Base-by-base conservation (phyloP, 2,113 vertebrate genomes). In the Halcyon senegalensis region DNA sequence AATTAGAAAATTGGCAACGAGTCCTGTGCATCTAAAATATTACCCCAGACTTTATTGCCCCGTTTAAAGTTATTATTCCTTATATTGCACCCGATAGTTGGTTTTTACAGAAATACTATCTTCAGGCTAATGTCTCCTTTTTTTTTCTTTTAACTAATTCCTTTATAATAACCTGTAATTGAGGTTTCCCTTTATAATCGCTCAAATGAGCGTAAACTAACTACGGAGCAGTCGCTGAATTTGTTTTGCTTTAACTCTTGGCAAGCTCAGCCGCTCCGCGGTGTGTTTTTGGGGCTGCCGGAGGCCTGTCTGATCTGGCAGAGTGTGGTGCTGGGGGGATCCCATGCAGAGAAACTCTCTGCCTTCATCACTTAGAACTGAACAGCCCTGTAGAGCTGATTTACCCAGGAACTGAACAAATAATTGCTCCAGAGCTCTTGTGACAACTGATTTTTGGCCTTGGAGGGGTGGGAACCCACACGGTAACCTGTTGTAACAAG, bases 111-210 rank as follows among this genome's bases (percentile, higher is more conserved):
- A 80, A 85, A 44, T 25, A 13, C 44, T 73, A 13, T 69, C 28
- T 67, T 55, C 2, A 1, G 2, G 2, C 21, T 95, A 4, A 30
- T 72, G 80, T 76, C 9, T 78, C 10, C 13, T n/a, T n/a, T 60
- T 39, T 60, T 15, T 62, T 72, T 28, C 74, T 50, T 62, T 66
- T 69, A 37, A 11, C 15, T 72, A 72, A 92, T 87, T 96, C 43
- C 17, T 78, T 78, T 81, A 31, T 84, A 95, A 89, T 78, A 75
- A 72, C 77, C 33, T 87, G 33, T 67, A 92, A 33, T 58, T 87
- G 73, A 88, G 76, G 27, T 83, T 80, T 92, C 84, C 44, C 16
- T 53, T 27, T 6, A 0, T 68, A 64, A 63, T n/a, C 81, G 25
- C 35, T 73, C 44, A 60, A 79, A 19, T 46, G 37, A 70, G 25